Base-by-base conservation (phyloP, 2,888 invertebrate species). In the Cybosia mesomella region DNA sequence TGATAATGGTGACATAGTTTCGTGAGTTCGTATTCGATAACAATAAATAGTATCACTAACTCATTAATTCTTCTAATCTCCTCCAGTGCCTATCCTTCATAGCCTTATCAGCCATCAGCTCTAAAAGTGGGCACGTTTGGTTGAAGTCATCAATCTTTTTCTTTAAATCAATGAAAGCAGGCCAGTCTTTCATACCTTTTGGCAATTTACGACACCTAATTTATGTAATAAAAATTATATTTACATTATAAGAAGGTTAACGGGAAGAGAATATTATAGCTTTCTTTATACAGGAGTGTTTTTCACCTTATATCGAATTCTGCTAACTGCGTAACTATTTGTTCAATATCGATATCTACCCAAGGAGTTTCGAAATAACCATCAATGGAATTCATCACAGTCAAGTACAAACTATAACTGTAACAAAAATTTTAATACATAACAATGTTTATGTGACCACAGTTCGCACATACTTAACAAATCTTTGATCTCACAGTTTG, bases 61-160 rank as follows among this genome's bases (percentile, higher is more conserved):
- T 87, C 86, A 96, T 91, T 15, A 96, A 83, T 3, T 90, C 88
- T 75, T 96, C 96, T 21, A 96, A 81, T 77, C 96, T 90, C 66
- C 94, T 95, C 98, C 98, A 98, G 87, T 98, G 98, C 7, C 98
- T 95, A 8, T 97, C 96, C 85, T 97, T 97, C 97, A 98, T 97
- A 1, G 97, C 96, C 85, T 98, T 98, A 84, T 98, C 97, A 5
- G 98, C 97, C 98, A 98, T 98, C 76, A 98, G 84, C 87, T 98
- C 98, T 36, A 98, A 89, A 43, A 98, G 87, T 0, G 98, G 98
- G 85, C 98, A 98, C 11, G 97, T 97, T 88, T 98, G 97, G 85
- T 97, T 98, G 87, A 98, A 98, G 85, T 98, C 98, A 79, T 98
- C 98, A 72, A 98, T 98, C 91, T 98, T 98, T 75, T 96, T 97